These are phyloP conservation scores for Eueremaeus valkanovi DNA, from an alignment of 2,888 invertebrate species.

Conservation along the genomic window DNA sequence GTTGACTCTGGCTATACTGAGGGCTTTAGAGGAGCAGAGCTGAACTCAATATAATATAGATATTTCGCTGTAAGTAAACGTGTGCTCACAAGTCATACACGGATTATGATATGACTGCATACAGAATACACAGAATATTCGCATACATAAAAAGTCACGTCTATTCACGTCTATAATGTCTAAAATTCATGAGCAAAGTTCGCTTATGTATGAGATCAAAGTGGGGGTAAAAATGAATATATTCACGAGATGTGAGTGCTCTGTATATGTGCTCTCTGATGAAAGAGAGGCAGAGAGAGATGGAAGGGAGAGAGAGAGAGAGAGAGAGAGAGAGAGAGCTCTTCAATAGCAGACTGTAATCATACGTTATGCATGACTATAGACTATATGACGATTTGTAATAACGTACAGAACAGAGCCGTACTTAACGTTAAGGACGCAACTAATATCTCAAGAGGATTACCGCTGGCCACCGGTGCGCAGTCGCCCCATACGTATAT, in stretches of 20 bases:
- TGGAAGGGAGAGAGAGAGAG: background rate
- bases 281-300: background rate
- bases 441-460: conserved; percentile 29
- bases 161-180: conserved; percentile 11
- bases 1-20: conserved; percentile 17
- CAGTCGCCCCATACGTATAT: background rate
- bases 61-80: background rate
- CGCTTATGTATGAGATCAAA: conserved; percentile 17
- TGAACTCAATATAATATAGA: conserved; percentile 10
- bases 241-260: background rate
- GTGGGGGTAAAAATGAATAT: conserved; percentile 7
- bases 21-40: background rate
- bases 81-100: conserved; percentile 6
- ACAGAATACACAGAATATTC: background rate
- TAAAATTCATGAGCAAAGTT: conserved; percentile 22
- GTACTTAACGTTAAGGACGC: conserved; percentile 23
- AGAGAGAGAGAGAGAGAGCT: background rate
- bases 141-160: conserved; percentile 20
- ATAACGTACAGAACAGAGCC: conserved; percentile 6
- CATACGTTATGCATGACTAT: conserved; percentile 20
- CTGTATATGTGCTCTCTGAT: background rate
- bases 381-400: conserved; percentile 21
- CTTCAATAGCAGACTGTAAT: conserved; percentile 26
- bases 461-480: background rate
- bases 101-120: background rate